Percentiles rank a stretch among this genome's conserved stretches.
Conservation (phyloP, 2,113 vertebrate species). For the Oostethus manadensis region DNA sequence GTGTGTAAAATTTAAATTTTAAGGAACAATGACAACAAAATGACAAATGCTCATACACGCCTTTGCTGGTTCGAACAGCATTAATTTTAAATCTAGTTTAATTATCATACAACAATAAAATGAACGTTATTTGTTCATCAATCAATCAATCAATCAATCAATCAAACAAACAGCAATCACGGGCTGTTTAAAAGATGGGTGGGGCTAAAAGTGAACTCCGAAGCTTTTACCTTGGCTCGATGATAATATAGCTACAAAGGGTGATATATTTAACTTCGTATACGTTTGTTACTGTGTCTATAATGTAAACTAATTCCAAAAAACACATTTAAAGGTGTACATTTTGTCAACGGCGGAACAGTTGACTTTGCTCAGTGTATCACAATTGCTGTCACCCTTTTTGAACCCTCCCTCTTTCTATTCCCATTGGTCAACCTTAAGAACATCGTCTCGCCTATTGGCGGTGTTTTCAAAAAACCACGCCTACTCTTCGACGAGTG, state of each 20-base stretch:
- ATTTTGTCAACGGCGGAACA: too few species aligned
- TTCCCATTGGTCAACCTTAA: conserved; percentile 34
- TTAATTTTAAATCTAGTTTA: too few species aligned
- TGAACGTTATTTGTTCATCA: too few species aligned
- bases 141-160: too few species aligned
- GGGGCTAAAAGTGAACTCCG: conserved; percentile 28
- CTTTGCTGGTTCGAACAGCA: too few species aligned
- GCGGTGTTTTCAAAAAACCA: conserved; percentile 40
- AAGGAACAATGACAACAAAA: too few species aligned
- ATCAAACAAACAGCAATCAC: conserved; percentile 40
- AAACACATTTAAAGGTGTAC: too few species aligned
- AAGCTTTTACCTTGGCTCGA: too few species aligned
- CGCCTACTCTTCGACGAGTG: conserved; percentile 7
- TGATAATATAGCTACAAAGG: neutral
- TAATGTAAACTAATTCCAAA: neutral
- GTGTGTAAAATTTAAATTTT: neutral
- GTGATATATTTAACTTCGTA: neutral
- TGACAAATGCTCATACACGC: too few species aligned
- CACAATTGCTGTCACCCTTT: neutral
- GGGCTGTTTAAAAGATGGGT: conserved; percentile 16
- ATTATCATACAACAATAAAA: too few species aligned
- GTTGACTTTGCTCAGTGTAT: too few species aligned
- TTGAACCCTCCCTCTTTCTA: conserved; percentile 2
- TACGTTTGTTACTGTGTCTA: neutral
- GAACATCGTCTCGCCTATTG: conserved; percentile 25